A percentile compares a stretch with the other conserved stretches of the same genome.
Conservation (phyloP, 2,113 vertebrate genomes). For the Percina caprodes region DNA sequence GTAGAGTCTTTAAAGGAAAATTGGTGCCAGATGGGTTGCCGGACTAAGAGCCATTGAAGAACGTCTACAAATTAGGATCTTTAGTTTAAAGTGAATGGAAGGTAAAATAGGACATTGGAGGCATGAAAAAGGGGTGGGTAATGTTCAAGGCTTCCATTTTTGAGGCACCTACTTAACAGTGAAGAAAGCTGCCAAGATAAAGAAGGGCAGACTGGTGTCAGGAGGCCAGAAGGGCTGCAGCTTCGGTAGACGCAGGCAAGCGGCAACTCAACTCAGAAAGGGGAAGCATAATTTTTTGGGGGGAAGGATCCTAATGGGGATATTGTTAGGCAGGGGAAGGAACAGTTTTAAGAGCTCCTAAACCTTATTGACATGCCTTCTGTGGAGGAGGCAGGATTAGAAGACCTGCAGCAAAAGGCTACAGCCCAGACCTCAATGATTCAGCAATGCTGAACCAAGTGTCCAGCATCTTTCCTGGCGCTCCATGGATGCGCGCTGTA, state of each 20-base stretch:
- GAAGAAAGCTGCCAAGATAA: background rate
- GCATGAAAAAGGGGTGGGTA: background rate
- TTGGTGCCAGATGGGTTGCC: background rate
- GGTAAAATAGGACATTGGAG: background rate
- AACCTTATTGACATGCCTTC: background rate
- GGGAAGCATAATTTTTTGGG: background rate
- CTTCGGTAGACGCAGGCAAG: background rate
- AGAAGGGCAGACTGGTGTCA: background rate
- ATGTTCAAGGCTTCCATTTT: background rate
- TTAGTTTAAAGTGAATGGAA: background rate
- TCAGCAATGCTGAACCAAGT: too few species aligned
- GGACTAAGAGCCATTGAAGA: background rate
- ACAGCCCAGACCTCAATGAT: too few species aligned
- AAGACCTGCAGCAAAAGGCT: too few species aligned
- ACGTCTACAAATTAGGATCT: background rate
- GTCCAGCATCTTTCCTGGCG: too few species aligned
- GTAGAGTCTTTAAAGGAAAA: background rate
- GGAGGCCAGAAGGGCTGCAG: background rate
- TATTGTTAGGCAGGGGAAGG: background rate
- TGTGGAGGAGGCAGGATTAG: too few species aligned
- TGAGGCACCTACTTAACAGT: background rate
- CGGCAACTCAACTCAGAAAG: background rate
- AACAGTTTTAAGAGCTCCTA: background rate
- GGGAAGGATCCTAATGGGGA: background rate
- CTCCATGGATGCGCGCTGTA: too few species aligned